Conservation (phyloP, 2,888 invertebrate genomes). For the Calephelis perditalis region DNA sequence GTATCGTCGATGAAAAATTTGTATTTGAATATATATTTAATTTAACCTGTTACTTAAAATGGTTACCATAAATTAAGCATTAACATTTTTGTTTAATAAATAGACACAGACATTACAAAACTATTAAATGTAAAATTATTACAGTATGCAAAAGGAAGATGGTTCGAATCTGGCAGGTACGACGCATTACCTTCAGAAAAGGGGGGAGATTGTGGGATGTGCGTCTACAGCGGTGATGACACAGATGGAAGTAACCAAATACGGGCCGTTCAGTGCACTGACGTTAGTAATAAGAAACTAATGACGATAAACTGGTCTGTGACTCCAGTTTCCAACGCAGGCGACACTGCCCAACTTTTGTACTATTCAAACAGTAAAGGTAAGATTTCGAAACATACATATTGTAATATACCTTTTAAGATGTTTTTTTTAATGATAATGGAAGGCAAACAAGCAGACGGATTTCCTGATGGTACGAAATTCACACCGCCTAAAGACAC, state of each 20-base stretch:
- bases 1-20: no score
- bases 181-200: constrained; percentile 1
- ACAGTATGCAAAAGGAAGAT: background rate
- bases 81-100: no score
- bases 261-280: background rate
- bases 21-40: no score
- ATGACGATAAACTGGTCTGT: background rate
- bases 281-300: background rate
- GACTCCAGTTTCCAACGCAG: background rate
- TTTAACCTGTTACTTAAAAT: no score
- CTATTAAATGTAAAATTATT: no score
- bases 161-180: background rate
- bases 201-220: background rate
- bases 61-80: no score
- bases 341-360: background rate
- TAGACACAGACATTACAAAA: no score
- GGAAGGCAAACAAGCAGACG: no score
- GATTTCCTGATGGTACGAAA: no score
- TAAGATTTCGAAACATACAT: background rate
- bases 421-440: no score
- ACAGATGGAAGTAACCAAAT: background rate
- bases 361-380: background rate
- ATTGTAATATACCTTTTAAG: no score
- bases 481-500: no score
- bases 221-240: background rate